Evolutionary conservation across 92 coral and sea anemone genomes (phyloP).

Genomic region (Chrysogorgia sp.): DNA sequence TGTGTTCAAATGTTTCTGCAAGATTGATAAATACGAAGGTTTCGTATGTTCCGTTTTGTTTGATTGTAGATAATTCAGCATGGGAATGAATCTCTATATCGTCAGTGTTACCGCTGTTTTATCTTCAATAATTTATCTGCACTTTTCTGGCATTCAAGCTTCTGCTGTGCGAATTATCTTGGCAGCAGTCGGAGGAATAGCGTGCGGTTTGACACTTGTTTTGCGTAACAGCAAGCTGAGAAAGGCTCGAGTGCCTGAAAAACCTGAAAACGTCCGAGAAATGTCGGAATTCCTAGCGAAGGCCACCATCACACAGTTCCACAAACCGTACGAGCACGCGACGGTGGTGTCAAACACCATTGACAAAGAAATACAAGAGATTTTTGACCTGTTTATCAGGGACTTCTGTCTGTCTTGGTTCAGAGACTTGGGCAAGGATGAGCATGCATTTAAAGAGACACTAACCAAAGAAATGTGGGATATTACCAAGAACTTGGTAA

Average conservation of each 20-base stretch:
- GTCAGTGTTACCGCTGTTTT: constrained; percentile 46
- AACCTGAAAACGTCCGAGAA: constrained; percentile 59
- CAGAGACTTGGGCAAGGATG: constrained; percentile 88
- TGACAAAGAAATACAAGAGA: constrained; percentile 90
- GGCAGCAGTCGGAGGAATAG: constrained; percentile 76
- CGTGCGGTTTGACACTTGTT: constrained; percentile 73
- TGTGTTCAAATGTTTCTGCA: too few species aligned
- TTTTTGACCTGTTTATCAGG: constrained; percentile 87
- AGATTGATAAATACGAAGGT: not conserved
- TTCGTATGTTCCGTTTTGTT: not conserved
- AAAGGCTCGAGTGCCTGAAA: constrained; percentile 71
- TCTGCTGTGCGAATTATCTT: constrained; percentile 19
- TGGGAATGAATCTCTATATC: constrained; percentile 63
- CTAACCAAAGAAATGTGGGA: constrained; percentile 94
- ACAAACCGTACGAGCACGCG: constrained; percentile 78
- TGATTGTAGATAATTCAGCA: not conserved
- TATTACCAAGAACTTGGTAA: constrained; percentile 71
- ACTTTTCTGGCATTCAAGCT: constrained; percentile 75
- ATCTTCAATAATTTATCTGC: constrained; percentile 66
- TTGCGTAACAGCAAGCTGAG: constrained; percentile 82
- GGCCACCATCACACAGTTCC: constrained; percentile 66
- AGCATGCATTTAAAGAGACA: constrained; percentile 83
- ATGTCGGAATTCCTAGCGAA: constrained; percentile 76
- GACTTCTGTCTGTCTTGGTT: constrained; percentile 99
- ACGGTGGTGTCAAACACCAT: constrained; percentile 83